Conservation (phyloP, 2,797 vertebrate species). For the Cyclopterus lumpus region DNA sequence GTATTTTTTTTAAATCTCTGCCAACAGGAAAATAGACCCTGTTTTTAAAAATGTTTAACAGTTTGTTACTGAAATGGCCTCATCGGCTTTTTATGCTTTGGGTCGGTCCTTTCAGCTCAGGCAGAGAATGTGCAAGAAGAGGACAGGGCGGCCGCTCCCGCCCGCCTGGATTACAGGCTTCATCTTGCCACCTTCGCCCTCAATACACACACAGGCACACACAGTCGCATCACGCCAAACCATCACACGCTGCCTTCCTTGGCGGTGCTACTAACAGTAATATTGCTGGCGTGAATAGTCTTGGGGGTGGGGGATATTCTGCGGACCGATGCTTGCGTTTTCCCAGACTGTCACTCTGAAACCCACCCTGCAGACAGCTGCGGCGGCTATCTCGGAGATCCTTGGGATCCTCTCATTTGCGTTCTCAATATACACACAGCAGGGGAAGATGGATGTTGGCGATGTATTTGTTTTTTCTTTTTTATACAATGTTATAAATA, state of each 20-base stretch:
- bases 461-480: conserved; percentile 21
- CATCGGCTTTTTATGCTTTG: conserved; percentile 13
- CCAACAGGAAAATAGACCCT: conserved; percentile 18
- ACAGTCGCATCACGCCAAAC: not conserved
- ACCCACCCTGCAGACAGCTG: conserved; percentile 65
- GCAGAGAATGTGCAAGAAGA: conserved; percentile 33
- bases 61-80: conserved; percentile 1
- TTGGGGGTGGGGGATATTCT: conserved; percentile 35
- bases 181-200: conserved; percentile 34
- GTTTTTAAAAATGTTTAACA: conserved; percentile 25
- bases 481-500: conserved; percentile 7
- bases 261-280: conserved; percentile 58
- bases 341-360: conserved; percentile 47
- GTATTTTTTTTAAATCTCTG: not conserved
- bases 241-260: conserved; percentile 8
- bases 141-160: conserved; percentile 30
- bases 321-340: conserved; percentile 42
- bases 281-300: conserved; percentile 40
- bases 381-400: conserved; percentile 67
- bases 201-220: conserved; percentile 8
- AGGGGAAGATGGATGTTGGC: conserved; percentile 37
- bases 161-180: conserved; percentile 47
- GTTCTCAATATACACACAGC: conserved; percentile 42
- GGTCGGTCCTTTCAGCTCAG: conserved; percentile 29
- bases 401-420: conserved; percentile 63